phyloP scores from a whole-genome alignment of 2,888 invertebrate species.

The Clusia tigrina region DNA sequence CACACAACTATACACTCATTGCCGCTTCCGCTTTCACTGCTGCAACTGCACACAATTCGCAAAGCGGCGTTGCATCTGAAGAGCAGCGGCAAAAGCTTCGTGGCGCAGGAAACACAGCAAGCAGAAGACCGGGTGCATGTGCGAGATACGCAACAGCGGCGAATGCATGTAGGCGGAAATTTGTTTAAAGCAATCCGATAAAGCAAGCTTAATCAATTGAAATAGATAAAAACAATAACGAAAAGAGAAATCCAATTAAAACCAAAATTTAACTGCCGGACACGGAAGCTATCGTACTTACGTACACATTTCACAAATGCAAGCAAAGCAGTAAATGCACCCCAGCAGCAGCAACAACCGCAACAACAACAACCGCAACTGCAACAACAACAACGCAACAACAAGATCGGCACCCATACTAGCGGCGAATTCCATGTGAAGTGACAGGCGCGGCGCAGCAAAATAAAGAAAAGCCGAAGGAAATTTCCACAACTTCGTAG shows the following conservation, averaged over 20 bases:
- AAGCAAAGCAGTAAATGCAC: conserved; percentile 42
- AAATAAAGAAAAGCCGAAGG: too few relatives aligned
- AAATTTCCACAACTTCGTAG: conserved; percentile 10
- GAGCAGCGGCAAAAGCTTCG: conserved; percentile 29
- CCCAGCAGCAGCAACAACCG: conserved; percentile 18
- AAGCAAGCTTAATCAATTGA: conserved; percentile 18
- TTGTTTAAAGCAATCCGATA: conserved; percentile 7
- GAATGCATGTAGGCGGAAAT: conserved; percentile 34
- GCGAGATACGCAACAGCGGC: conserved; percentile 36
- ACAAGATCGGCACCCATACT: too few relatives aligned
- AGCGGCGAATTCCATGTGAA: too few relatives aligned
- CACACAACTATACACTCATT: too few relatives aligned
- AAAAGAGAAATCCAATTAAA: not conserved
- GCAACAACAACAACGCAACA: not conserved
- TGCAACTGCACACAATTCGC: not conserved
- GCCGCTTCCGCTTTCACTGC: not conserved
- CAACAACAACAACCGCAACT: not conserved
- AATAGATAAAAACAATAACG: conserved; percentile 1
- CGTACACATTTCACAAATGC: too few relatives aligned
- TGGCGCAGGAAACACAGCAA: not conserved
- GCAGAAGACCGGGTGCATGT: conserved; percentile 27
- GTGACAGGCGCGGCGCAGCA: too few relatives aligned
- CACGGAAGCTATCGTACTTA: not conserved
- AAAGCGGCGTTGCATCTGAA: not conserved
- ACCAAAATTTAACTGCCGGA: not conserved